Evolutionary conservation across 2,888 invertebrate species (phyloP).

Genomic region (Hirudinaria manillensis): DNA sequence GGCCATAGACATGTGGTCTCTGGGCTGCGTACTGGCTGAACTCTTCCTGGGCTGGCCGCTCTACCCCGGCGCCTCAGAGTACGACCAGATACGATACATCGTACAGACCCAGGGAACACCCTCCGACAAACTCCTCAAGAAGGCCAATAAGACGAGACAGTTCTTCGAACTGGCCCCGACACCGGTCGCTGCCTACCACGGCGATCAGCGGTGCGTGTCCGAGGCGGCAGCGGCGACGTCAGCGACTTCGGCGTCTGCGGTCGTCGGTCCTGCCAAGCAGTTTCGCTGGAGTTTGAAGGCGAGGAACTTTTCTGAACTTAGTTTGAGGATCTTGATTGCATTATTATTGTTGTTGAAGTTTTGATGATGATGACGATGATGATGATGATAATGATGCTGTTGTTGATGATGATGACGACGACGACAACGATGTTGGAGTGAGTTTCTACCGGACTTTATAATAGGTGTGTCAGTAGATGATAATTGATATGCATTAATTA

Average conservation of each 20-base stretch:
- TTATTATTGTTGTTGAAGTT: no score
- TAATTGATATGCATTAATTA: no score
- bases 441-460: no score
- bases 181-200: no score
- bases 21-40: slow-evolving; percentile 98
- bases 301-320: background rate
- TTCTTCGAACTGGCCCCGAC: slow-evolving; percentile 66
- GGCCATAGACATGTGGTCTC: slow-evolving; percentile 99
- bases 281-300: slow-evolving; percentile 10
- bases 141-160: slow-evolving; percentile 93
- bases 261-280: background rate
- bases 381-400: no score
- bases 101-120: slow-evolving; percentile 94
- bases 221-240: background rate
- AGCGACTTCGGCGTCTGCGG: background rate
- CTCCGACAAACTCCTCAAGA: slow-evolving; percentile 91
- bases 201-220: background rate
- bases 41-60: slow-evolving; percentile 99
- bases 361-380: no score
- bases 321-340: background rate
- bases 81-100: slow-evolving; percentile 81
- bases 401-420: no score
- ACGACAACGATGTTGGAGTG: no score
- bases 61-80: slow-evolving; percentile 97
- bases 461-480: no score